A percentile compares a stretch with the other conserved stretches of the same genome.
These are phyloP conservation scores for Thamnaconus septentrionalis DNA, from an alignment of 2,113 vertebrate species.

Conservation along the genomic window DNA sequence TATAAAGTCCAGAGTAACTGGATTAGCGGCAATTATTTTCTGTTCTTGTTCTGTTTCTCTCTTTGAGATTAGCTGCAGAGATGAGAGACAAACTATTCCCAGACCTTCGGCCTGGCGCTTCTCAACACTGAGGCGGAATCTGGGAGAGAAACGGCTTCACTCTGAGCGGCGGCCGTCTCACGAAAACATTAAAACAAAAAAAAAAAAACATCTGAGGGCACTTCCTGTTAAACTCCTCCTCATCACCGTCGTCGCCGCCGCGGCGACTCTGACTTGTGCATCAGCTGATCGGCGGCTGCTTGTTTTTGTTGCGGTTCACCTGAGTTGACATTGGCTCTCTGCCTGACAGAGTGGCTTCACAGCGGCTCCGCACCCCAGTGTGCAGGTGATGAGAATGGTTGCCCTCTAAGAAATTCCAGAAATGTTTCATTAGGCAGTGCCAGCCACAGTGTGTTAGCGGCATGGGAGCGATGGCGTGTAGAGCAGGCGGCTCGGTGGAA, in stretches of 20 bases:
- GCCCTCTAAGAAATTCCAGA: conserved; percentile 67
- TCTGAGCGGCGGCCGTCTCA: no score
- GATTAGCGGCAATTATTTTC: conserved; percentile 67
- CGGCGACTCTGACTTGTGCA: conserved; percentile 19
- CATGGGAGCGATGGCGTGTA: no score
- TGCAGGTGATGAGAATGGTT: conserved; percentile 65
- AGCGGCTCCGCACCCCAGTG: conserved; percentile 56
- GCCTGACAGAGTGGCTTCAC: conserved; percentile 58
- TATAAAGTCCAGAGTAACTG: conserved; percentile 48
- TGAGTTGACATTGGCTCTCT: conserved; percentile 61
- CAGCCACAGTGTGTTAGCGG: conserved; percentile 50
- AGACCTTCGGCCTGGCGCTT: conserved; percentile 4
- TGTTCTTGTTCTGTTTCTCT: conserved; percentile 14
- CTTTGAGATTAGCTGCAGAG: conserved; percentile 31
- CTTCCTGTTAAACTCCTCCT: no score
- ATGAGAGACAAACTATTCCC: conserved; percentile 24
- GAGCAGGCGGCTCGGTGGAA: no score
- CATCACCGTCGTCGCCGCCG: no score
- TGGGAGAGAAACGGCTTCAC: no score
- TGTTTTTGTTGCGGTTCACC: conserved; percentile 58
- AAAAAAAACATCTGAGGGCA: no score
- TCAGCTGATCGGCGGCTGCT: background rate
- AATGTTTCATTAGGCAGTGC: conserved; percentile 62
- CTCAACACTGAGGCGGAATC: no score
- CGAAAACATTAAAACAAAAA: no score